These are phyloP conservation scores for Morelia viridis DNA, from an alignment of 2,797 vertebrate genomes.

Conservation along the genomic window DNA sequence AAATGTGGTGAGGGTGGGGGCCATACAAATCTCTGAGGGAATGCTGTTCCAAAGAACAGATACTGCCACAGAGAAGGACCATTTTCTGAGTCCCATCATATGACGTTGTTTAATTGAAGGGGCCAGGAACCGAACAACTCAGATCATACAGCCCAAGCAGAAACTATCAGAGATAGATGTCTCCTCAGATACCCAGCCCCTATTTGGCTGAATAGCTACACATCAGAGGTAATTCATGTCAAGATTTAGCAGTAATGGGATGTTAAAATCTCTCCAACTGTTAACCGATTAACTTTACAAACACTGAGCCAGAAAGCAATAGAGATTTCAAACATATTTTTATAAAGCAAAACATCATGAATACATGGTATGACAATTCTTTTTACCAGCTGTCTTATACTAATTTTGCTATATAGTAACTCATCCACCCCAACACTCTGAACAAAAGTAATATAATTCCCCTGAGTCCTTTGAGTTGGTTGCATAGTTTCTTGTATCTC, in stretches of 20 bases:
- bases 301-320: conserved; percentile 11
- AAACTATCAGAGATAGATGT: too few species aligned
- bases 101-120: too few species aligned
- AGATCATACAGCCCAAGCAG: too few species aligned
- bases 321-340: conserved; percentile 2
- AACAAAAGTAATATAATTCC: conserved; percentile 17
- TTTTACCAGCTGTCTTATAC: conserved; percentile 1
- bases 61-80: too few species aligned
- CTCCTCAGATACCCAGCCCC: too few species aligned
- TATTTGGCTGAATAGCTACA: background rate
- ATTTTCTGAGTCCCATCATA: too few species aligned
- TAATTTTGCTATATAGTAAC: background rate
- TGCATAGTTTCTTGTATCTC: background rate
- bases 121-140: too few species aligned
- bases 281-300: conserved; percentile 23
- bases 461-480: background rate
- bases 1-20: too few species aligned
- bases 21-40: too few species aligned
- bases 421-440: background rate
- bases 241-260: background rate
- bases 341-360: conserved; percentile 9
- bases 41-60: too few species aligned
- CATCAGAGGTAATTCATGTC: background rate
- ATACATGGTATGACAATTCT: background rate
- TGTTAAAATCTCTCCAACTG: conserved; percentile 1